Conservation (phyloP, 1,140 invertebrate species). For the Listronotus bonariensis region DNA sequence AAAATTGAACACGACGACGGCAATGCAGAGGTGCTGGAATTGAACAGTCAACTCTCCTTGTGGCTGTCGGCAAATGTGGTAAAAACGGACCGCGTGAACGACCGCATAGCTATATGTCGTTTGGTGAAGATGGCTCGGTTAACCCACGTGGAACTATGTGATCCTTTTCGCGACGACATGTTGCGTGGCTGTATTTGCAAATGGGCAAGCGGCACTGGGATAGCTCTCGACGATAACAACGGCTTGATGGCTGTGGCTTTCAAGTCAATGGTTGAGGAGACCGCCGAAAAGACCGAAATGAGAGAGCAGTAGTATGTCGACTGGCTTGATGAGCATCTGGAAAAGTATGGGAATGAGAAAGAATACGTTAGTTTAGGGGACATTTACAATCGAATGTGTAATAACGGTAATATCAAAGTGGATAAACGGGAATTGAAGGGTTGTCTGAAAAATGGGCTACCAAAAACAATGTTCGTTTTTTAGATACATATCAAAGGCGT, state of each 20-base stretch:
- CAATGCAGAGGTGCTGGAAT: neutral
- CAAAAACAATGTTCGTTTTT: no score
- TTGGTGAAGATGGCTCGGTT: neutral
- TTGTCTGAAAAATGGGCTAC: neutral
- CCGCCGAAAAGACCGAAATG: neutral
- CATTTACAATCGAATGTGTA: neutral
- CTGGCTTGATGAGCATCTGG: neutral
- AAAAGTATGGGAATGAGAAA: neutral
- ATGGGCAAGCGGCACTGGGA: neutral
- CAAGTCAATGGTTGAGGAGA: neutral
- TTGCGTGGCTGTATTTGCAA: neutral
- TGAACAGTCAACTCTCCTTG: neutral
- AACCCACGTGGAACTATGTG: neutral
- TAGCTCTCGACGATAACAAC: slow-evolving; percentile 1
- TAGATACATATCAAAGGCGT: no score
- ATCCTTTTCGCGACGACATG: neutral
- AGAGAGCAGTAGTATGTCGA: neutral
- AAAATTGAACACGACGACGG: neutral
- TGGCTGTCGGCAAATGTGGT: neutral
- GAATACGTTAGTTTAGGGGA: neutral
- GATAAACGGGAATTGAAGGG: neutral
- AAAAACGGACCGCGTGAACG: neutral
- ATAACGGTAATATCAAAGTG: neutral
- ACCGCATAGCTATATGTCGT: slow-evolving; percentile 3
- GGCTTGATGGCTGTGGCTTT: neutral